These are phyloP conservation scores for Australoheros scitulus DNA, from an alignment of 2,113 vertebrate genomes.

Conservation along the genomic window DNA sequence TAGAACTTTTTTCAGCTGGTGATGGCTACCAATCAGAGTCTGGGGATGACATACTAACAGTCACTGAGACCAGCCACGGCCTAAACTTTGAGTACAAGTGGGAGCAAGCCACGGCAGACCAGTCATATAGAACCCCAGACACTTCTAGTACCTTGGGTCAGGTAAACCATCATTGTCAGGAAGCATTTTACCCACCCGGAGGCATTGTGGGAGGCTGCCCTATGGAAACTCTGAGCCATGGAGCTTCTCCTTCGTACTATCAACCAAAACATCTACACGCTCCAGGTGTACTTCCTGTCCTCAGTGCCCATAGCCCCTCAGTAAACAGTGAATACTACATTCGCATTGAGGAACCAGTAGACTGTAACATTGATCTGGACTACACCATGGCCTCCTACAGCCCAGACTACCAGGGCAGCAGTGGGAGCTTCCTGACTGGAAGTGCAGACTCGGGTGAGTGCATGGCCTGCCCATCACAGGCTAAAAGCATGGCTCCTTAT, in stretches of 20 bases:
- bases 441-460: conserved; percentile 75
- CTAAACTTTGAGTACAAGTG: conserved; percentile 98
- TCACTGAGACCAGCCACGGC: conserved; percentile 94
- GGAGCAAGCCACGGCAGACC: conserved; percentile 86
- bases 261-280: conserved; percentile 82
- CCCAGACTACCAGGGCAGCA: conserved; percentile 79
- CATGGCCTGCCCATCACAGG: conserved; percentile 71
- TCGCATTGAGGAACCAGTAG: conserved; percentile 89
- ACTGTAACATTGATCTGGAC: conserved; percentile 83
- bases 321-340: conserved; percentile 93
- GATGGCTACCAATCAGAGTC: conserved; percentile 89
- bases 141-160: conserved; percentile 75
- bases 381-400: conserved; percentile 84
- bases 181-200: conserved; percentile 84
- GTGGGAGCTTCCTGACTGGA: conserved; percentile 76
- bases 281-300: conserved; percentile 87
- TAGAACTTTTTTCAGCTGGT: conserved; percentile 86
- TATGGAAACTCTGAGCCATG: conserved; percentile 77
- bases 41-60: conserved; percentile 92
- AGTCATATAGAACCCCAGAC: conserved; percentile 72
- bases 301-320: conserved; percentile 91
- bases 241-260: conserved; percentile 86
- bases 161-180: conserved; percentile 80
- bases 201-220: conserved; percentile 77
- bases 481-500: conserved; percentile 70